These are phyloP conservation scores for Herpailurus yagouaroundi DNA, from an alignment of 2,113 vertebrate species.

Conservation along the genomic window DNA sequence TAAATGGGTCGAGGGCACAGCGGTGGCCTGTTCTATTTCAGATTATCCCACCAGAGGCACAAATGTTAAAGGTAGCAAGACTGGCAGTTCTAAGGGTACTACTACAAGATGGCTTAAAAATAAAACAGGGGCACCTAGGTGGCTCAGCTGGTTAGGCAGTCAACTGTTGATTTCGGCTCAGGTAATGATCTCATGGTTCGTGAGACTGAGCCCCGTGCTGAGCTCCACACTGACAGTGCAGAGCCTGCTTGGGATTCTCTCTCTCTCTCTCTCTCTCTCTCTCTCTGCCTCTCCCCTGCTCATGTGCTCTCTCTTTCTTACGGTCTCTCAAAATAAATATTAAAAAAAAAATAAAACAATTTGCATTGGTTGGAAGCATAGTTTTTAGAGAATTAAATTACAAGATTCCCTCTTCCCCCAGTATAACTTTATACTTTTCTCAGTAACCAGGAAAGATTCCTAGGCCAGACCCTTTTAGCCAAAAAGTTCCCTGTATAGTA, in stretches of 20 bases:
- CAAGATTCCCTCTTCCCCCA: neutral
- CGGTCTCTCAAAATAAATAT: too few species aligned
- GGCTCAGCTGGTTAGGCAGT: too few species aligned
- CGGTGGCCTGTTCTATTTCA: neutral
- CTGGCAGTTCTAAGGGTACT: neutral
- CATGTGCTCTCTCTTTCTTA: too few species aligned
- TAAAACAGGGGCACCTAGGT: too few species aligned
- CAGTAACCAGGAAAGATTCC: neutral
- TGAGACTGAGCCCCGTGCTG: too few species aligned
- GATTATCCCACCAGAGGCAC: neutral
- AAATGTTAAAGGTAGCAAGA: neutral
- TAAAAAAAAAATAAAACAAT: neutral
- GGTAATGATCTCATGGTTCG: too few species aligned
- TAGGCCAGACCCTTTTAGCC: neutral
- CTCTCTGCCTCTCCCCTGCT: too few species aligned
- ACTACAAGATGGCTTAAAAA: neutral
- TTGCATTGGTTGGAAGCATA: neutral
- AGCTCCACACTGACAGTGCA: too few species aligned
- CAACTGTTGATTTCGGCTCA: too few species aligned
- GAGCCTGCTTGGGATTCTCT: too few species aligned
- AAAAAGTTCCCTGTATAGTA: neutral
- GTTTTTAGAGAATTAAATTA: neutral
- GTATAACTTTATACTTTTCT: neutral
- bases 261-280: too few species aligned
- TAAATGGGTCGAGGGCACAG: neutral